phyloP scores from a whole-genome alignment of 2,113 vertebrate species.

The Chaetodon trifascialis region DNA sequence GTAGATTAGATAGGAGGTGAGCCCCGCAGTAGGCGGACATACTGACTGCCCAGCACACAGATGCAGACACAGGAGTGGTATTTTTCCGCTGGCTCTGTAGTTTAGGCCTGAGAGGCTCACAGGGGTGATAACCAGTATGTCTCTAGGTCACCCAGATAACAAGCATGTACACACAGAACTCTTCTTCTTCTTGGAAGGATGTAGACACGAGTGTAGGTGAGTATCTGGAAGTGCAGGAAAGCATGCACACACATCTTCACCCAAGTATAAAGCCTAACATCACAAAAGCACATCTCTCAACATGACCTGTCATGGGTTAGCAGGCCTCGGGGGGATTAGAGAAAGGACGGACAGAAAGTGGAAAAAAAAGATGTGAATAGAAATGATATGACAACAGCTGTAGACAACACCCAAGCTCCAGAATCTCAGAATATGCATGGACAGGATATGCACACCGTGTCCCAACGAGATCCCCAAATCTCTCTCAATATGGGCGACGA shows the following conservation, averaged over 20 bases:
- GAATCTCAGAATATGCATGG: not conserved
- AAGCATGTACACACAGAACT: slow-evolving; percentile 67
- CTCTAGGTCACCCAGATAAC: slow-evolving; percentile 82
- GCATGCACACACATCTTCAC: slow-evolving; percentile 10
- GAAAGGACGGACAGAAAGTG: not conserved
- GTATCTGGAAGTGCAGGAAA: slow-evolving; percentile 45
- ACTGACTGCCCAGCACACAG: slow-evolving; percentile 69
- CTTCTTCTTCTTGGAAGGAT: slow-evolving; percentile 72
- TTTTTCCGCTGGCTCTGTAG: slow-evolving; percentile 77
- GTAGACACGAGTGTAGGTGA: slow-evolving; percentile 51
- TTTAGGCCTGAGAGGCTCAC: slow-evolving; percentile 74
- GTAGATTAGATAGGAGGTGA: slow-evolving; percentile 83
- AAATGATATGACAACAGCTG: slow-evolving; percentile 1
- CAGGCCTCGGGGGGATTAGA: slow-evolving; percentile 1
- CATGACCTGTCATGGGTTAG: slow-evolving; percentile 10
- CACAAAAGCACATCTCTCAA: slow-evolving; percentile 30
- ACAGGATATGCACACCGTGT: not conserved
- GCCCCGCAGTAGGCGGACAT: slow-evolving; percentile 66
- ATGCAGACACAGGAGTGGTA: slow-evolving; percentile 63
- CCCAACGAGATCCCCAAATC: slow-evolving; percentile 2
- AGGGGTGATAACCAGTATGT: slow-evolving; percentile 80
- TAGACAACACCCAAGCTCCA: not conserved
- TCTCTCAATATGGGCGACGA: not conserved
- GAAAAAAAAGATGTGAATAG: not conserved
- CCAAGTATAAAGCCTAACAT: slow-evolving; percentile 15